A percentile compares a stretch with the other conserved stretches of the same genome.
These are phyloP conservation scores for Drosophila subsilvestris DNA, from an alignment of 2,888 invertebrate species.

Conservation along the genomic window DNA sequence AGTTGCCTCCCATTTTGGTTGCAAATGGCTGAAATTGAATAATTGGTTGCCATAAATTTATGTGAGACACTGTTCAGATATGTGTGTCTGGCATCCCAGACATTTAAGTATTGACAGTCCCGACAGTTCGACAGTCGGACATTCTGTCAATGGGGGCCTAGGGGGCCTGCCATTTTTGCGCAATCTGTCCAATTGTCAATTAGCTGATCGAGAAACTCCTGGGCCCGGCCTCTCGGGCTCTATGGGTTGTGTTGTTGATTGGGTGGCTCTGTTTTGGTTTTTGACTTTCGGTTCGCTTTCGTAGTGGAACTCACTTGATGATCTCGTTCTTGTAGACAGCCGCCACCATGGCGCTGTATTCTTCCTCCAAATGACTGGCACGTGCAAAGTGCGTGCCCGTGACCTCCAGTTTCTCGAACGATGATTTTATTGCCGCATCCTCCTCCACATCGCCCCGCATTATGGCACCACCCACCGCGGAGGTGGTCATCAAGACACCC, in stretches of 20 bases:
- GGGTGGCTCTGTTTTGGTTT: neutral
- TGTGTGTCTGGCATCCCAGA: slow-evolving; percentile 49
- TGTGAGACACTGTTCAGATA: slow-evolving; percentile 73
- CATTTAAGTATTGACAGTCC: neutral
- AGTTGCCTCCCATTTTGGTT: slow-evolving; percentile 49
- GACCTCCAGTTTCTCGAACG: slow-evolving; percentile 73
- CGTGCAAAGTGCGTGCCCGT: slow-evolving; percentile 48
- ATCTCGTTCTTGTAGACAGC: slow-evolving; percentile 79
- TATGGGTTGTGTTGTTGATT: slow-evolving; percentile 5
- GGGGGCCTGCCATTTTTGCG: slow-evolving; percentile 53
- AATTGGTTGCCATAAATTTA: slow-evolving; percentile 77
- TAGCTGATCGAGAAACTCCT: slow-evolving; percentile 47
- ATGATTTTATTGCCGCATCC: slow-evolving; percentile 78
- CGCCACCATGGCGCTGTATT: slow-evolving; percentile 82
- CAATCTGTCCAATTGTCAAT: slow-evolving; percentile 75
- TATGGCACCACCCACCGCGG: slow-evolving; percentile 7
- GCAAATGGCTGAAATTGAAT: slow-evolving; percentile 70
- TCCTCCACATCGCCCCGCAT: slow-evolving; percentile 48
- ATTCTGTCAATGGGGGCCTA: slow-evolving; percentile 56
- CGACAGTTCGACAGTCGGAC: slow-evolving; percentile 54
- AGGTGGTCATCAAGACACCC: slow-evolving; percentile 47
- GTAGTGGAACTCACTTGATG: slow-evolving; percentile 76
- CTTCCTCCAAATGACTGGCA: slow-evolving; percentile 76
- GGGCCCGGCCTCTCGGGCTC: slow-evolving; percentile 26
- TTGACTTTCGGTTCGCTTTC: neutral